Base-by-base conservation (phyloP, 2,888 invertebrate species). In the Lepidonotus clava region DNA sequence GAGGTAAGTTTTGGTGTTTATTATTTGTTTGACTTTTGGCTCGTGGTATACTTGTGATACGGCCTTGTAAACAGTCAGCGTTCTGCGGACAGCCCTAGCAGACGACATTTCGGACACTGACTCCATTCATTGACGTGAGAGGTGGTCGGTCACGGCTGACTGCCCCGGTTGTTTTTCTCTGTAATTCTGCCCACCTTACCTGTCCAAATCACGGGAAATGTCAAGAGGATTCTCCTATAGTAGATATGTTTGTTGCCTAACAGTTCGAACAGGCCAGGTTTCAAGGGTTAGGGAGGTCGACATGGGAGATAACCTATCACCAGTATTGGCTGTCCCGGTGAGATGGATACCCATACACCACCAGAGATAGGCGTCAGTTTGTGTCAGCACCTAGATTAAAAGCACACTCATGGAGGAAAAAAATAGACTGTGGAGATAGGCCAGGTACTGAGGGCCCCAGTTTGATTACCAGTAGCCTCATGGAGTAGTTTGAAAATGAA, bases 1-100 rank as follows among this genome's bases (percentile, higher is more conserved):
- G 98, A 98, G 98, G 98, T 98, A 93, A 96, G 97, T 95, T 36
- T 61, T 41, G 66, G 21, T 76, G 28, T 61, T 28, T 11, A 11
- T 24, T 32, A 61, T 61, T 61, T 61, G 11, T 61, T 28, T 61
- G n/a, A 61, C 61, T 11, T 28, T n/a, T 61, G 28, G 11, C 28
- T 11, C 28, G 28, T 28, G 28, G 1, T 32, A 5, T 61, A n/a
- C n/a, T n/a, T n/a, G n/a, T n/a, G n/a, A n/a, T n/a, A n/a, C n/a
- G n/a, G n/a, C n/a, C n/a, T n/a, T n/a, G n/a, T n/a, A n/a, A n/a
- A n/a, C n/a, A n/a, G n/a, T n/a, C n/a, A n/a, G 61, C 28, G 61
- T 32, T 61, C 28, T 61, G 28, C 4, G 28, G 24, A 56, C 56
- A 56, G 5, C 61, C 1, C 14, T 11, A 61, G 28, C 61, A n/a